These are phyloP conservation scores for Ceyx cyanopectus DNA, from an alignment of 2,113 vertebrate genomes.

Conservation along the genomic window DNA sequence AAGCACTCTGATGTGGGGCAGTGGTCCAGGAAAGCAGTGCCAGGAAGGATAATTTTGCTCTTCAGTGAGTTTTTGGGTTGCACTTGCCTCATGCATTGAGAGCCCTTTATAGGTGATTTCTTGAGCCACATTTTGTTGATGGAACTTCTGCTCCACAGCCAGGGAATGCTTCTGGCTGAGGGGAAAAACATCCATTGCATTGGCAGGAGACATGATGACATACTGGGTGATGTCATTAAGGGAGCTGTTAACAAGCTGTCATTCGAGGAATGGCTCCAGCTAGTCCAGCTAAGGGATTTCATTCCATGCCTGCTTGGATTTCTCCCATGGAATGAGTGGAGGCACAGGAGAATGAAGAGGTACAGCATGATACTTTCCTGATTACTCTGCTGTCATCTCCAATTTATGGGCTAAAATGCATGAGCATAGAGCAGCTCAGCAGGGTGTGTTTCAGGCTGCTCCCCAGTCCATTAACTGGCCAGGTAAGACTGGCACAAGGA, in stretches of 20 bases:
- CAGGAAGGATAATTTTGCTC: constrained; percentile 32
- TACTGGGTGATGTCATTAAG: constrained; percentile 71
- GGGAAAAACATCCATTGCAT: not conserved
- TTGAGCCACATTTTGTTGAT: constrained; percentile 17
- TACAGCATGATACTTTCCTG: constrained; percentile 31
- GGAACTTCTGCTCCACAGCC: constrained; percentile 28
- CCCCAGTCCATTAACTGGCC: not conserved
- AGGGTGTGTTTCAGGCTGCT: not conserved
- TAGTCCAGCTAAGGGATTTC: constrained; percentile 42
- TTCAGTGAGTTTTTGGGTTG: constrained; percentile 36
- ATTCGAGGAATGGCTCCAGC: constrained; percentile 46
- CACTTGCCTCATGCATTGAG: constrained; percentile 1
- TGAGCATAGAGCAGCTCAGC: not conserved
- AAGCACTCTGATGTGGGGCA: not conserved
- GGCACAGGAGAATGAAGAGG: constrained; percentile 23
- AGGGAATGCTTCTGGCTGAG: constrained; percentile 22
- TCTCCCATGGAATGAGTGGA: constrained; percentile 37
- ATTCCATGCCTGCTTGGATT: constrained; percentile 55
- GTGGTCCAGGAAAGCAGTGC: constrained; percentile 18
- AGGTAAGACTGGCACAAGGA: not conserved
- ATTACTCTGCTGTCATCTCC: constrained; percentile 40
- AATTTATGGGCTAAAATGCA: constrained; percentile 15
- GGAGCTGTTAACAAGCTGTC: constrained; percentile 68
- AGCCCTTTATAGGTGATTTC: constrained; percentile 16
- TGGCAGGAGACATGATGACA: constrained; percentile 69